Evolutionary conservation across 2,797 vertebrate genomes (phyloP).

Genomic region (Sebastes wilsoni): DNA sequence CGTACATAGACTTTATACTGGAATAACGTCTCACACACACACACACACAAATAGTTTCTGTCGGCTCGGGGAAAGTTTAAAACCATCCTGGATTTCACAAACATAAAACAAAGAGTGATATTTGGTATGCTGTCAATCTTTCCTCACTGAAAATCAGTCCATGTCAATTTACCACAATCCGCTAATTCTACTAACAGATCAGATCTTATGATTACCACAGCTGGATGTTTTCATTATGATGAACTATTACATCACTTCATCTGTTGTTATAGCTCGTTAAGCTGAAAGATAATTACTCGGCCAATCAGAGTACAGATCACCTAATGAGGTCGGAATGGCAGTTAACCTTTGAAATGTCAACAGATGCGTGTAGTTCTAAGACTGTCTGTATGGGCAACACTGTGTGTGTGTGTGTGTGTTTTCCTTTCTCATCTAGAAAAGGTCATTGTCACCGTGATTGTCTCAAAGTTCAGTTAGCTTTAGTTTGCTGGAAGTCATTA

Average conservation of each 20-base stretch:
- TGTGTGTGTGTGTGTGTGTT: background rate
- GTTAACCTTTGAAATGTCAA: conserved; percentile 26
- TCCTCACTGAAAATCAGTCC: background rate
- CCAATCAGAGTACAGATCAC: conserved; percentile 4
- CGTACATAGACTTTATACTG: background rate
- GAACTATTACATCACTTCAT: background rate
- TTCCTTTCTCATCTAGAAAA: background rate
- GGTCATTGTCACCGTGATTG: conserved; percentile 11
- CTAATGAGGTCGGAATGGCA: conserved; percentile 10
- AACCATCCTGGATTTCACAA: background rate
- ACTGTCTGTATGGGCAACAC: background rate
- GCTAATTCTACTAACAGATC: background rate
- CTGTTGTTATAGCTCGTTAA: background rate
- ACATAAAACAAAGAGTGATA: background rate
- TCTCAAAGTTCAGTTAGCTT: conserved; percentile 8
- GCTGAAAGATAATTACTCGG: background rate
- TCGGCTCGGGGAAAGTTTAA: background rate
- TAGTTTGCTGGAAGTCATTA: background rate
- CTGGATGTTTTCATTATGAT: background rate
- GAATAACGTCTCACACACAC: background rate
- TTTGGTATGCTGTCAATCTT: background rate
- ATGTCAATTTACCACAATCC: background rate
- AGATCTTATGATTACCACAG: background rate
- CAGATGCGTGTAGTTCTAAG: background rate
- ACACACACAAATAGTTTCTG: background rate